Percentiles rank a stretch among this genome's conserved stretches.
phyloP scores from a whole-genome alignment of 2,888 invertebrate species.

The Mechanitis messenoides region DNA sequence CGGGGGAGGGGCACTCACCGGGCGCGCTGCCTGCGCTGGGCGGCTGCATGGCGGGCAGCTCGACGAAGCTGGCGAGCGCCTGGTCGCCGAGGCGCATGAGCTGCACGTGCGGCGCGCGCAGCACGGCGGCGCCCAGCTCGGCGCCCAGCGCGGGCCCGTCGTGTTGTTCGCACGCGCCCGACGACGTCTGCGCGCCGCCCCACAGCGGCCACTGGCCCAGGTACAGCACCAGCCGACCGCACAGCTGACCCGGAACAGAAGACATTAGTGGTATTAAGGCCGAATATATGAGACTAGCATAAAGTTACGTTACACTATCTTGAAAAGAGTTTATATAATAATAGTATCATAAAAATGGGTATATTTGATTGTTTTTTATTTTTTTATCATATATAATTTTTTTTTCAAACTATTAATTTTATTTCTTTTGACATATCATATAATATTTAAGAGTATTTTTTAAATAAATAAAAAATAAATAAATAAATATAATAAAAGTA shows the following conservation, averaged over 20 bases:
- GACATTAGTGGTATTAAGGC: no score
- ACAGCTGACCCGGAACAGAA: conserved; percentile 57
- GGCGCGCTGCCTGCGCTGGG: conserved; percentile 70
- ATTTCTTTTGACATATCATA: no score
- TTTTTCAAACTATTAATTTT: no score
- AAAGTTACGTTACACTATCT: no score
- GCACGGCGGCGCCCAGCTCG: conserved; percentile 88
- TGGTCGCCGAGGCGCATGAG: conserved; percentile 90
- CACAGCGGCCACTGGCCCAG: conserved; percentile 97
- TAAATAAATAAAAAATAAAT: no score
- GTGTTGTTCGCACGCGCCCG: conserved; percentile 93
- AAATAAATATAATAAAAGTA: no score
- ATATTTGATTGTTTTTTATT: no score
- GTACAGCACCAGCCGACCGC: conserved; percentile 93
- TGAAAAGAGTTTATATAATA: no score
- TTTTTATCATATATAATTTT: no score
- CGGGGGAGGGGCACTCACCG: conserved; percentile 29
- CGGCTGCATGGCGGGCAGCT: conserved; percentile 88
- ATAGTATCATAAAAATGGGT: no score
- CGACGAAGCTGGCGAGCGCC: conserved; percentile 91
- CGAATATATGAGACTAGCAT: neutral
- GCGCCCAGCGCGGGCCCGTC: conserved; percentile 84
- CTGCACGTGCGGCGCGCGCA: conserved; percentile 89
- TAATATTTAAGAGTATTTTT: no score
- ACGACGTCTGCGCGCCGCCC: conserved; percentile 91